A percentile compares a stretch with the other conserved stretches of the same genome.
phyloP scores from a whole-genome alignment of 2,113 vertebrate genomes.

The Orycteropus afer region DNA sequence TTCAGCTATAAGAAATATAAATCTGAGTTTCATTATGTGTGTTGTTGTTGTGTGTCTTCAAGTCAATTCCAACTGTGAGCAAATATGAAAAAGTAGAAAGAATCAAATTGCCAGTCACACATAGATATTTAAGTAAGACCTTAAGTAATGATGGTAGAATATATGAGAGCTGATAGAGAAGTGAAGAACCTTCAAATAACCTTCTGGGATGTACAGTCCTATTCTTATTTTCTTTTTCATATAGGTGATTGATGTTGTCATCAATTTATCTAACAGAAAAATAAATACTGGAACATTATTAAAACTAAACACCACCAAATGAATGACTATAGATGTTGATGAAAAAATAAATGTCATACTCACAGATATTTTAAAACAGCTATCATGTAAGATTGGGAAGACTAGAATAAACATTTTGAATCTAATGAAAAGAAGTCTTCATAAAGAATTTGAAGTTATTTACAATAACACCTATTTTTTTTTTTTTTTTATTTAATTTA shows the following conservation, averaged over 20 bases:
- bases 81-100: neutral
- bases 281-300: neutral
- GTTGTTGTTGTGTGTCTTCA: neutral
- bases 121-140: neutral
- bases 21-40: neutral
- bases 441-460: conserved; percentile 23
- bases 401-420: neutral
- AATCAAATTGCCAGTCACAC: neutral
- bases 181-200: neutral
- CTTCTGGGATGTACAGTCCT: neutral
- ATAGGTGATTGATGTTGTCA: neutral
- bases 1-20: conserved; percentile 39
- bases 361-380: neutral
- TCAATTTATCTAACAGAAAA: neutral
- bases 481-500: neutral
- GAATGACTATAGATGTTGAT: neutral
- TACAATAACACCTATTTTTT: neutral
- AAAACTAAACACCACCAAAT: conserved; percentile 22
- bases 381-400: neutral
- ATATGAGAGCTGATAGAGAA: neutral
- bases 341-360: neutral
- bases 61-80: neutral
- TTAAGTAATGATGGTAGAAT: neutral
- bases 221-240: neutral
- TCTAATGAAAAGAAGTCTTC: neutral